Conservation (phyloP, 2,797 vertebrate species). For the Aeoliscus strigatus region DNA sequence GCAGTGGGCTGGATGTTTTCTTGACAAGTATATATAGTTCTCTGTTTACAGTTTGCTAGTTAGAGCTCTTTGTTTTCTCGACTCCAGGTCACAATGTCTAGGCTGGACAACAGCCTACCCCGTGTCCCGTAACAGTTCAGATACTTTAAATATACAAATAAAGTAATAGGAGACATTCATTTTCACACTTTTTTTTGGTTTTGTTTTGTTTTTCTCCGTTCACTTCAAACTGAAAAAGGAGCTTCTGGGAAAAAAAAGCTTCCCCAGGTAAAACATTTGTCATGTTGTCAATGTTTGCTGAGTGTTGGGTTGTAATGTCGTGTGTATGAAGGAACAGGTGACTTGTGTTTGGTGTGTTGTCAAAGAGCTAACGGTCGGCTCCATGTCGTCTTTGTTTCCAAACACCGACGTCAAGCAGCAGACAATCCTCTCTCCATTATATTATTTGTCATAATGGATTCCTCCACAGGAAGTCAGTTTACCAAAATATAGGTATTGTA, state of each 20-base stretch:
- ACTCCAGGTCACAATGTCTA: constrained; percentile 49
- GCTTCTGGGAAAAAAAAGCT: constrained; percentile 34
- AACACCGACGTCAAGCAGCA: too few species aligned
- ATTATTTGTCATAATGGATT: too few species aligned
- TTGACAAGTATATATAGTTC: constrained; percentile 61
- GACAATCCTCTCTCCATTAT: too few species aligned
- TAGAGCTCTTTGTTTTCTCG: constrained; percentile 63
- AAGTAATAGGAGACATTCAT: constrained; percentile 21
- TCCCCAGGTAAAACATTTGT: constrained; percentile 45
- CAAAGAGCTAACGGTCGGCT: constrained; percentile 26
- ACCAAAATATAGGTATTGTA: too few species aligned
- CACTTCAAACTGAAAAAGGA: constrained; percentile 26
- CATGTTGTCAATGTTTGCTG: neutral
- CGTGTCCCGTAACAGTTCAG: constrained; percentile 21
- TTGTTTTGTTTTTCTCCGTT: constrained; percentile 6
- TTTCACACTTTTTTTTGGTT: constrained; percentile 10
- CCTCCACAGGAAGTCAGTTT: too few species aligned
- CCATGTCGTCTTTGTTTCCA: too few species aligned
- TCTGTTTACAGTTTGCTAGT: constrained; percentile 61
- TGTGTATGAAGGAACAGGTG: too few species aligned
- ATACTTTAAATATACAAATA: constrained; percentile 6
- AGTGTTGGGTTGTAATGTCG: too few species aligned
- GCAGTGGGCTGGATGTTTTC: constrained; percentile 31
- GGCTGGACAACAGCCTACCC: constrained; percentile 6
- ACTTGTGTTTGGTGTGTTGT: neutral